phyloP scores from a whole-genome alignment of 2,113 vertebrate genomes.

The Pterocles burchelli region DNA sequence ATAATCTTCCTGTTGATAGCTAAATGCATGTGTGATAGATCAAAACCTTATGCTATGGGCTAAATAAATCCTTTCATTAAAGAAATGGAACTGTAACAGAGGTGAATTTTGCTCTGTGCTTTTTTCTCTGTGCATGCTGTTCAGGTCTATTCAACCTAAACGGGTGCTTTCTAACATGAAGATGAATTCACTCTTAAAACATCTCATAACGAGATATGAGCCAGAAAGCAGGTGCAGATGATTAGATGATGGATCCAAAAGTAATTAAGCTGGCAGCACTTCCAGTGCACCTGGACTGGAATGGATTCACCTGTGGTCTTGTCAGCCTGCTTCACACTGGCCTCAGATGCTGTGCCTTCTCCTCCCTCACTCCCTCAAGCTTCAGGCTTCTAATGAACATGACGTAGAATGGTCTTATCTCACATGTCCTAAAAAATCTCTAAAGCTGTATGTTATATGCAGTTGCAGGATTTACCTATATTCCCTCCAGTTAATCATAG shows the following conservation, averaged over 20 bases:
- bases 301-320: not conserved
- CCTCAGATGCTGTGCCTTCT: not conserved
- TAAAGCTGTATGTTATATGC: not conserved
- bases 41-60: not conserved
- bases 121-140: not conserved
- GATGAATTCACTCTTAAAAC: not conserved
- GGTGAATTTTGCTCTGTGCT: not conserved
- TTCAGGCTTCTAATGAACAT: not conserved
- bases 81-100: not conserved
- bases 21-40: not conserved
- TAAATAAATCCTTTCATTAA: not conserved
- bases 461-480: not conserved
- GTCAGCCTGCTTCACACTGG: not conserved
- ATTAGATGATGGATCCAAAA: not conserved
- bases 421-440: not conserved
- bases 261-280: not conserved
- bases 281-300: not conserved
- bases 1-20: not conserved
- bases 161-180: not conserved
- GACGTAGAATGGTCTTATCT: not conserved
- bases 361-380: not conserved
- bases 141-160: not conserved
- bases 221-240: slow-evolving; percentile 3
- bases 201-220: not conserved
- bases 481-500: not conserved